Evolutionary conservation across 2,888 invertebrate genomes (phyloP), one percentile per base, ranked within the genome.

Genomic region (Pyrochroa serraticornis): DNA sequence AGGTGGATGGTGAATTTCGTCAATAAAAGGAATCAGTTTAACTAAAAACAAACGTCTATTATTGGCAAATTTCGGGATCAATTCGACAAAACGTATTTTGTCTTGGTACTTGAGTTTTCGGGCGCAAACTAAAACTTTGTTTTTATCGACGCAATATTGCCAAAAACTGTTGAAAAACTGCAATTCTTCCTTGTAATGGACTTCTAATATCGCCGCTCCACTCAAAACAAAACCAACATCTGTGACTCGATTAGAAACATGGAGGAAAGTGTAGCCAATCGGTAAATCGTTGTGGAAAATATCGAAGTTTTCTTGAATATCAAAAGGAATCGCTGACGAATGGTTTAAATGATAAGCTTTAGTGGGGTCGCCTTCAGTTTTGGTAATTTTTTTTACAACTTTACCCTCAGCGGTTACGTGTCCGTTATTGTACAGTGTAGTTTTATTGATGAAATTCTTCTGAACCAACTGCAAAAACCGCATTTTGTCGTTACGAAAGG

Each of bases 41-140:
- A 68, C 63, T 35, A 65, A 7, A 50, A 69, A 69, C 34, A 63
- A 46, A 22, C 42, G 55, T 3, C 35, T 33, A 7, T 44, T 45
- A 43, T 67, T 63, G 6, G 63, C 52, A 9, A 56, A 49, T 8
- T 67, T 64, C 1, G 71, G 70, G 39, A 70, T 68, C 3, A 72
- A 53, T 55, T 73, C 70, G 0, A 67, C 66, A 37, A 64, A 61
- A 30, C 64, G 62, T 7, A 69, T 50, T 35, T 63, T 60, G 30
- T 58, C 64, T 6, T 62, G 57, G 22, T 63, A 58, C 32, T 44
- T 65, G n/a, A 63, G 46, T 50, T 71, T 72, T 39, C 63, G 60
- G 3, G 62, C 47, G 49, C 75, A 75, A 44, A 75, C 60, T n/a
- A 75, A 54, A n/a, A 73, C 72, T 51, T 67, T 70, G 37, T 71